Percentiles rank a stretch among this genome's conserved stretches.
Evolutionary conservation across 2,797 vertebrate species (phyloP).

Genomic region (Eulemur coronatus): DNA sequence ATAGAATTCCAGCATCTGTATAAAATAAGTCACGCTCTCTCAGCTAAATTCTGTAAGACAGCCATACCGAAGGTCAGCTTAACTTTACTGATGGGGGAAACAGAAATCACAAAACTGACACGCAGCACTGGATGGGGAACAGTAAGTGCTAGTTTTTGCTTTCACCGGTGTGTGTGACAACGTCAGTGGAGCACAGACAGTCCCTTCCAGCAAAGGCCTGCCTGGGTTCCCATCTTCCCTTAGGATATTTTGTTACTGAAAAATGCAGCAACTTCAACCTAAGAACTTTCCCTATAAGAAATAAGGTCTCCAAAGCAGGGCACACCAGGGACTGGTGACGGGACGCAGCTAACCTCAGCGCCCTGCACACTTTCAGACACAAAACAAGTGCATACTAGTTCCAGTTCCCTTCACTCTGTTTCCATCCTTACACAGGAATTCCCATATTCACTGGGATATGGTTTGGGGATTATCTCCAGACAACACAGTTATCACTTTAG

Average conservation of each 20-base stretch:
- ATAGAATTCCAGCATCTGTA: slow-evolving; percentile 94
- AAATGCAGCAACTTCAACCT: neutral
- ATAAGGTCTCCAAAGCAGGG: neutral
- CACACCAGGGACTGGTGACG: accelerated
- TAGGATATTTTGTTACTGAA: neutral
- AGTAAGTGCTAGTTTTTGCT: neutral
- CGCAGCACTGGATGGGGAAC: accelerated
- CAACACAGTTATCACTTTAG: neutral
- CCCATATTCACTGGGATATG: too few species aligned
- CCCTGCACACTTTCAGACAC: accelerated
- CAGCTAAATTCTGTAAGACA: neutral
- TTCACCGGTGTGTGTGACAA: neutral
- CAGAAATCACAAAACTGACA: neutral
- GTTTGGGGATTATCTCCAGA: neutral
- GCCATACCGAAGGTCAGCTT: neutral
- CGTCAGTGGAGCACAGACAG: neutral
- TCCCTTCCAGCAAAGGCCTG: neutral
- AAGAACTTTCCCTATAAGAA: neutral
- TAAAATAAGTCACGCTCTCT: neutral
- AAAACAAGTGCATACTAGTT: neutral
- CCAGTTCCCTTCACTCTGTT: accelerated
- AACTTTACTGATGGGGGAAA: neutral
- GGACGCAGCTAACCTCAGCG: neutral
- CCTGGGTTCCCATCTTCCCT: neutral
- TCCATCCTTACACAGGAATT: neutral